Conservation (phyloP, 1,140 invertebrate genomes). For the Caenorhabditis latens region DNA sequence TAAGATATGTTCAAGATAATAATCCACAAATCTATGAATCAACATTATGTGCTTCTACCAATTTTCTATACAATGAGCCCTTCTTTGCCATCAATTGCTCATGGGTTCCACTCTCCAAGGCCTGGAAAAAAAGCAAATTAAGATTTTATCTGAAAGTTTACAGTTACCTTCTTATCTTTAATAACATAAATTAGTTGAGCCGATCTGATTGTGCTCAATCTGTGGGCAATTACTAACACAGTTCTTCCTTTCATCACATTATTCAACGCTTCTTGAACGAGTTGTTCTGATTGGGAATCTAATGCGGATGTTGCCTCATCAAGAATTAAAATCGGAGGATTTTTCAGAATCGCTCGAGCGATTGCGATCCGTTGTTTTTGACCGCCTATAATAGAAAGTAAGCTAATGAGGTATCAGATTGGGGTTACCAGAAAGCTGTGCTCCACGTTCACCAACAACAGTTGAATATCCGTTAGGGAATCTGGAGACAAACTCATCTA, state of each 20-base stretch:
- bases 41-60: conserved; percentile 57
- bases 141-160: not conserved
- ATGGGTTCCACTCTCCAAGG: conserved; percentile 78
- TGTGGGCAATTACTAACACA: conserved; percentile 79
- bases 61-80: conserved; percentile 77
- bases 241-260: conserved; percentile 77
- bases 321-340: conserved; percentile 93
- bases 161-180: conserved; percentile 75
- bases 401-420: no score
- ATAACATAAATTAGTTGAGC: conserved; percentile 78
- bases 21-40: not conserved
- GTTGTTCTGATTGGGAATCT: conserved; percentile 82
- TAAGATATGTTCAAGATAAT: not conserved
- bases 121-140: not conserved
- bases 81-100: conserved; percentile 78
- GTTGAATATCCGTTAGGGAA: conserved; percentile 90
- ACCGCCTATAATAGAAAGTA: conserved; percentile 82
- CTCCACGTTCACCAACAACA: conserved; percentile 88
- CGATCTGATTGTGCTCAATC: conserved; percentile 78
- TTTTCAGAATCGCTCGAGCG: conserved; percentile 93
- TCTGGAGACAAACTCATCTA: conserved; percentile 87
- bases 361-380: conserved; percentile 95
- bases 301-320: conserved; percentile 97
- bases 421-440: conserved; percentile 30
- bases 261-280: conserved; percentile 69